Evolutionary conservation across 2,113 vertebrate species (phyloP).

Genomic region (Mus spicilegus): DNA sequence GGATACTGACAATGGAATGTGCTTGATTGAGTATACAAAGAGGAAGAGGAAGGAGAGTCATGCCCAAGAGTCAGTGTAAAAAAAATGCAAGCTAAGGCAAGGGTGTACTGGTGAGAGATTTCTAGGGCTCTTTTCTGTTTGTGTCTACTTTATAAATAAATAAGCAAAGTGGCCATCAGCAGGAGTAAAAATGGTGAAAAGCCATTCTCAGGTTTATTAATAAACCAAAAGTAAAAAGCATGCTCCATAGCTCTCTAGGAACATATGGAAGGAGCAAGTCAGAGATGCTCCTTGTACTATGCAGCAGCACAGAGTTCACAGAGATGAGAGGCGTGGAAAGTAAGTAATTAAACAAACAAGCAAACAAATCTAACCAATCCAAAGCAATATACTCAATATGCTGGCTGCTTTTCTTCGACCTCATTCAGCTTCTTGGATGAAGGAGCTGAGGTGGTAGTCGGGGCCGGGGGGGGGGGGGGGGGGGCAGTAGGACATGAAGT

Average conservation of each 20-base stretch:
- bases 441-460: neutral
- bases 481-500: neutral
- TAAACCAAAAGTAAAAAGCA: conserved; percentile 1
- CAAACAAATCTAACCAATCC: neutral
- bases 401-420: neutral
- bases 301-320: neutral
- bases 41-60: neutral
- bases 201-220: neutral
- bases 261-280: neutral
- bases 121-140: neutral
- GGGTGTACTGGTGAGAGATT: neutral
- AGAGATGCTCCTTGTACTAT: neutral
- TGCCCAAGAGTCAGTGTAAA: neutral
- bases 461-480: neutral
- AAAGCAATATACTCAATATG: neutral
- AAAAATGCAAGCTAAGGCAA: conserved; percentile 20
- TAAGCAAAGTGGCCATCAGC: neutral
- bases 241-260: neutral
- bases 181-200: neutral
- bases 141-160: conserved; percentile 7
- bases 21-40: neutral
- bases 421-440: neutral
- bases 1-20: neutral
- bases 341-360: too few species aligned
- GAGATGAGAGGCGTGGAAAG: rapidly evolving